These are phyloP conservation scores for Lepidurus apus DNA, from an alignment of 1,140 invertebrate species.

Conservation along the genomic window DNA sequence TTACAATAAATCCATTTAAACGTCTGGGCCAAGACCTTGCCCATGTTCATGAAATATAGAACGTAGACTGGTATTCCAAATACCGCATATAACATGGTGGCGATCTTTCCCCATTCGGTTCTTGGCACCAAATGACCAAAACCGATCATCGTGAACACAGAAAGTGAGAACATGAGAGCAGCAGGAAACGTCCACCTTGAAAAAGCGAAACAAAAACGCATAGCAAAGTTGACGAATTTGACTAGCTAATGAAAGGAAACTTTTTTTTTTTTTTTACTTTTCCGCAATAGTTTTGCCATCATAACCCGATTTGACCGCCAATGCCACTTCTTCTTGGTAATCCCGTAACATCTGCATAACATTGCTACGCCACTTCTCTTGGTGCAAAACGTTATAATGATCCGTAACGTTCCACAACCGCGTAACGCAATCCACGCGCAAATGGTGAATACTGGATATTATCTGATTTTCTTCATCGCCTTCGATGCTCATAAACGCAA, in stretches of 20 bases:
- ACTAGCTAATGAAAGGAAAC: neutral
- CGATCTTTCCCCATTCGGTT: constrained; percentile 82
- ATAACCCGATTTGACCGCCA: constrained; percentile 65
- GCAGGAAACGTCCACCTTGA: constrained; percentile 74
- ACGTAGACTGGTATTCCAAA: constrained; percentile 91
- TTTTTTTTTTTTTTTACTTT: neutral
- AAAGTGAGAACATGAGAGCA: constrained; percentile 78
- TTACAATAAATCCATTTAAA: constrained; percentile 40
- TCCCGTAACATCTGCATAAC: constrained; percentile 59
- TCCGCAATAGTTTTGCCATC: constrained; percentile 63
- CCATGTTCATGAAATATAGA: constrained; percentile 83
- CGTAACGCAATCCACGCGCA: constrained; percentile 52
- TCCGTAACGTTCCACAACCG: constrained; percentile 68
- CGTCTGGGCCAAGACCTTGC: constrained; percentile 50
- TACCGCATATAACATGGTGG: constrained; percentile 88
- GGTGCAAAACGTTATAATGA: constrained; percentile 67
- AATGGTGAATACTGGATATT: constrained; percentile 40
- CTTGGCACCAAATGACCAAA: constrained; percentile 91
- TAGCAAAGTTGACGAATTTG: neutral
- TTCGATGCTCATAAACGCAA: constrained; percentile 84
- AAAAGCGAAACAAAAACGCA: neutral
- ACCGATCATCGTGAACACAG: constrained; percentile 87
- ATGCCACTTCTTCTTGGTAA: constrained; percentile 63
- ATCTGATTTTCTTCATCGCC: constrained; percentile 56
- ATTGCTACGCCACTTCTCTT: constrained; percentile 60